Evolutionary conservation across 2,113 vertebrate species (phyloP), one percentile per base, ranked within the genome.

Genomic region (Pelusios castaneus): DNA sequence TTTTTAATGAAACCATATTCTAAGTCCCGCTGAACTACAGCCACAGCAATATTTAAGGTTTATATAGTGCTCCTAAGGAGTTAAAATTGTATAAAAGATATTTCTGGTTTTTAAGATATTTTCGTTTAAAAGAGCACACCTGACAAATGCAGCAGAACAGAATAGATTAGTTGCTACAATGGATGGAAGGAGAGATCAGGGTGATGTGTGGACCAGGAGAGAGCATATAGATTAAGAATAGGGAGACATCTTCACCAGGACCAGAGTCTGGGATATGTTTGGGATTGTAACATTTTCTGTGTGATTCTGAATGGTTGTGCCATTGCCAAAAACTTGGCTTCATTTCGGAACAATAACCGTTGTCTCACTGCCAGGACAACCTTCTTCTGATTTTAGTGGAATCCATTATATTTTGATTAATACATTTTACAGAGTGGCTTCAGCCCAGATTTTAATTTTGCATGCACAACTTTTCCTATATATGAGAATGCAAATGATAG

Each of bases 241-340:
- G n/a, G 10, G 38, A 73, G n/a, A 41, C 38, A 41, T 41, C 67
- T 24, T 73, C 22, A 73, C 21, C 38, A 73, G 38, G 67, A 73
- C 21, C n/a, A 24, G 10, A 8, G 10, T 41, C 21, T 73, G n/a
- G 38, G 67, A 41, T 24, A 24, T 73, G 21, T 73, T 38, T 73
- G 67, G n/a, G n/a, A 73, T 22, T 24, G 67, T 73, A 73, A 24
- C n/a, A 70, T 73, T 41, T 41, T 73, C 67, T 0, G 0, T 31
- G 17, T 0, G 0, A 27, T 80, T 73, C 77, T 85, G 80, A 47
- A 52, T n/a, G 12, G 67, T 0, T 2, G 8, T 80, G 8, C 21
- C 79, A 73, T 77, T 78, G 47, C 47, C 60, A 38, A 9, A 75
- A 84, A 70, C 38, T 41, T 41, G 38, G 10, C n/a, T 87, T 80